A percentile compares a stretch with the other conserved stretches of the same genome.
phyloP scores from a whole-genome alignment of 37 sponge, comb jelly and placozoan genomes.

The Petrosia ficiformis region DNA sequence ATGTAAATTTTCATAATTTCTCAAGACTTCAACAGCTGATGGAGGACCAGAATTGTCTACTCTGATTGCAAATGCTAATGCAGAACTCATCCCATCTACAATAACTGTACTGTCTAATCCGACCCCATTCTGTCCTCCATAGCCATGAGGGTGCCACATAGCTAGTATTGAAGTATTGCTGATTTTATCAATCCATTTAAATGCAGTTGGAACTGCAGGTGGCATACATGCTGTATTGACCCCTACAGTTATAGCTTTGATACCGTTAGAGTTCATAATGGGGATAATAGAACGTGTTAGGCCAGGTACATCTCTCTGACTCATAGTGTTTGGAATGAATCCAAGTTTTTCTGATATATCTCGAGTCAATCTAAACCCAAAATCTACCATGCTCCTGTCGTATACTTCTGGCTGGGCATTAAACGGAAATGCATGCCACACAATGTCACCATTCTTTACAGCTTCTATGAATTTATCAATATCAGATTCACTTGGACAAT shows the following conservation, averaged over 20 bases:
- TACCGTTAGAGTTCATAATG: slow-evolving; percentile 42
- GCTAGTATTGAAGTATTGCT: slow-evolving; percentile 28
- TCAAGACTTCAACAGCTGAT: slow-evolving; percentile 34
- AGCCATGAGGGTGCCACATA: slow-evolving; percentile 82
- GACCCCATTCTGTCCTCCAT: slow-evolving; percentile 32
- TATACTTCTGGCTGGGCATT: slow-evolving; percentile 63
- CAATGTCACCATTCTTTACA: slow-evolving; percentile 44
- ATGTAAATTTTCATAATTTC: slow-evolving; percentile 42
- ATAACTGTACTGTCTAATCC: slow-evolving; percentile 43
- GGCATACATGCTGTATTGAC: slow-evolving; percentile 73
- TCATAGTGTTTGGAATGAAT: slow-evolving; percentile 50
- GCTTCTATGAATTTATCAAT: slow-evolving; percentile 34
- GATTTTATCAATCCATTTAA: slow-evolving; percentile 44
- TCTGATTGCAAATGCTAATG: slow-evolving; percentile 70
- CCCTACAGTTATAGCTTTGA: slow-evolving; percentile 74
- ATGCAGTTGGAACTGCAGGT: slow-evolving; percentile 64
- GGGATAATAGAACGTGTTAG: slow-evolving; percentile 58
- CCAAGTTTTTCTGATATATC: slow-evolving; percentile 39
- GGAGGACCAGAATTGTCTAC: slow-evolving; percentile 78
- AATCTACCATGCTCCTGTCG: slow-evolving; percentile 38
- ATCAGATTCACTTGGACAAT: slow-evolving; percentile 37
- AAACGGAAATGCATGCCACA: slow-evolving; percentile 80
- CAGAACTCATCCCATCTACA: slow-evolving; percentile 52
- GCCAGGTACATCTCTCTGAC: slow-evolving; percentile 83
- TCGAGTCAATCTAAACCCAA: slow-evolving; percentile 56